These are phyloP conservation scores for Caranx melampygus DNA, from an alignment of 2,113 vertebrate genomes.

Conservation along the genomic window DNA sequence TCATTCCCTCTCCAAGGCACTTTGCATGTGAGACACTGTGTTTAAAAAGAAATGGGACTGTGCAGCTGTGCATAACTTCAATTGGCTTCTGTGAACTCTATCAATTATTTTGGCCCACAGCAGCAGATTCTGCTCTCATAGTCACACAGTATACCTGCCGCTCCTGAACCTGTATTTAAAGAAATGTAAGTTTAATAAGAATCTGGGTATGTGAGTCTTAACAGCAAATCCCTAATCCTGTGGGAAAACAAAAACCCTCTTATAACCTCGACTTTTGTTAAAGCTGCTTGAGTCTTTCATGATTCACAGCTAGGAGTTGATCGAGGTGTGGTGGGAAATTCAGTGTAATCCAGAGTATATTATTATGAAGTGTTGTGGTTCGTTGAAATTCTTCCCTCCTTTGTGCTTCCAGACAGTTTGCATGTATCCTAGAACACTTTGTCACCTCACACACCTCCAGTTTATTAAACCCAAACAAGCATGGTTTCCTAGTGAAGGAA, in stretches of 20 bases:
- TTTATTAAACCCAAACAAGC: conserved; percentile 5
- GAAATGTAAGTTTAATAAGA: neutral
- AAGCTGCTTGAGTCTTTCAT: conserved; percentile 34
- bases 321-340: too few species aligned
- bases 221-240: neutral
- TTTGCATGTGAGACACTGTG: conserved; percentile 25
- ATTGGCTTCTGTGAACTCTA: neutral
- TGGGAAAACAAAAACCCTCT: conserved; percentile 2
- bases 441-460: neutral
- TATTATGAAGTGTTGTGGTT: conserved; percentile 2
- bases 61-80: neutral
- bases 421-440: neutral
- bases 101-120: neutral
- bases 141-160: neutral
- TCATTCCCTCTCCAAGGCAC: conserved; percentile 19
- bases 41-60: conserved; percentile 41
- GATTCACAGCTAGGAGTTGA: conserved; percentile 30
- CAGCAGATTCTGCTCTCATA: neutral
- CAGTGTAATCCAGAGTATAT: conserved; percentile 9
- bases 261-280: neutral
- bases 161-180: neutral
- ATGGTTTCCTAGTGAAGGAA: conserved; percentile 1
- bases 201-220: neutral
- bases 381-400: neutral
- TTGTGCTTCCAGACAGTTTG: neutral